Percentiles rank a stretch among this genome's conserved stretches.
These are phyloP conservation scores for Vombatus ursinus DNA, from an alignment of 2,113 vertebrate genomes.

Conservation along the genomic window DNA sequence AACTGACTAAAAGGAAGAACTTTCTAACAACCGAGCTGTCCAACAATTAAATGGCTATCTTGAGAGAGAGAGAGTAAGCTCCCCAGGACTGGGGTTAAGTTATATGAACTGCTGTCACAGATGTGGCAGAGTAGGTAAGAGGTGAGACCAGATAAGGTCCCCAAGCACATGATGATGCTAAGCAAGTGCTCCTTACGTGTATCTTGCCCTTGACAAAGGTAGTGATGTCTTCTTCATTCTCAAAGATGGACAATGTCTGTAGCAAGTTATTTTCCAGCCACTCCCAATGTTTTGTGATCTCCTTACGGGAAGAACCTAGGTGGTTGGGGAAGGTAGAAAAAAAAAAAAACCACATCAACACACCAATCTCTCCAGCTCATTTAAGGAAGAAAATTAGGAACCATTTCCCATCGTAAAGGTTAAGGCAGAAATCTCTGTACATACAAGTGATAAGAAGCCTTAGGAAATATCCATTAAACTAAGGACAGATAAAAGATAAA, in stretches of 20 bases:
- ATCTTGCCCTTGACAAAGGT: conserved; percentile 99
- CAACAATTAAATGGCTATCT: background rate
- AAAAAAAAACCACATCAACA: conserved; percentile 44
- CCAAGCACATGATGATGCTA: conserved; percentile 3
- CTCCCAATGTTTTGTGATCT: conserved; percentile 98
- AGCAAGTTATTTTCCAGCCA: conserved; percentile 97
- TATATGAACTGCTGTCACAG: background rate
- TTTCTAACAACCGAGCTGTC: background rate
- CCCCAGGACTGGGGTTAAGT: background rate
- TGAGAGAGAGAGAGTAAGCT: background rate
- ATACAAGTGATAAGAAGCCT: background rate
- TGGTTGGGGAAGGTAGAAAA: conserved; percentile 14
- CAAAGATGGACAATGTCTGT: conserved; percentile 97
- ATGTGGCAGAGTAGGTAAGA: background rate
- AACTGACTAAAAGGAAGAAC: background rate
- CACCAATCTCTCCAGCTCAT: background rate
- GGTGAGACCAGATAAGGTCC: background rate
- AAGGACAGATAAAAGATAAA: background rate
- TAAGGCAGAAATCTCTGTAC: background rate
- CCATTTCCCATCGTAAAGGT: background rate
- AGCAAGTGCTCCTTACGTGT: conserved; percentile 83
- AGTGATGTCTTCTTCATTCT: conserved; percentile 96
- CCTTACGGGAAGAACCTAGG: conserved; percentile 94
- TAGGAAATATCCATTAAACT: background rate
- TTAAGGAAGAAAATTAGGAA: background rate